phyloP scores from a whole-genome alignment of 2,888 invertebrate genomes.

The Alloscopus bannaensis region DNA sequence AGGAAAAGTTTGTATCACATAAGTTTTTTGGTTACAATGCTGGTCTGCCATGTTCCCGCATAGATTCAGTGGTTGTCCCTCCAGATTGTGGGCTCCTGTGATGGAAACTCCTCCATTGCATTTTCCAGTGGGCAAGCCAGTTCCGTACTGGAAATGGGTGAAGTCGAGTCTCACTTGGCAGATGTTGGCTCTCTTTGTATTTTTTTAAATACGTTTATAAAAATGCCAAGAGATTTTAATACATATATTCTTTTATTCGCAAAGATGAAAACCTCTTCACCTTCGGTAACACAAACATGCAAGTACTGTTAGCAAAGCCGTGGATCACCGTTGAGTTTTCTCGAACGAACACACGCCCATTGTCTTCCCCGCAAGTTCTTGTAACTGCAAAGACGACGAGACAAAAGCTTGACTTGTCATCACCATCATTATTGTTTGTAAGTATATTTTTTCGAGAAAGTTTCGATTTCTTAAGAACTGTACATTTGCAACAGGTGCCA shows the following conservation, averaged over 20 bases:
- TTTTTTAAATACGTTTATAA: background rate
- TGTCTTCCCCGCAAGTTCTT: conserved; percentile 23
- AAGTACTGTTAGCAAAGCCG: conserved; percentile 20
- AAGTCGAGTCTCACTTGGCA: conserved; percentile 60
- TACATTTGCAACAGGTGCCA: conserved; percentile 56
- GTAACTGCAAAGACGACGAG: too few relatives aligned
- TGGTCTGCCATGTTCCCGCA: conserved; percentile 52
- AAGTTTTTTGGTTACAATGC: conserved; percentile 45
- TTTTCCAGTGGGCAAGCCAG: conserved; percentile 32
- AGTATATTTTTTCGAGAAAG: background rate
- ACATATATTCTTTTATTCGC: background rate
- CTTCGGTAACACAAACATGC: conserved; percentile 46
- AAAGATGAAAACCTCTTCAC: conserved; percentile 33
- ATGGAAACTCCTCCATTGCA: conserved; percentile 24
- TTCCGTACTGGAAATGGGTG: conserved; percentile 24
- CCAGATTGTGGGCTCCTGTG: background rate
- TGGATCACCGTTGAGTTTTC: conserved; percentile 41
- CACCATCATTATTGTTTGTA: background rate
- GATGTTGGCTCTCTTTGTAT: conserved; percentile 12
- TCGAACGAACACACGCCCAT: conserved; percentile 23
- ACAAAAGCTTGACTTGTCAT: too few relatives aligned
- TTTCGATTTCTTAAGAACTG: background rate
- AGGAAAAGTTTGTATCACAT: background rate
- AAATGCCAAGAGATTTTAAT: background rate
- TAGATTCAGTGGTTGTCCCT: conserved; percentile 14